Evolutionary conservation across 2,888 invertebrate species (phyloP).

Genomic region (Nephrotoma guestfalica): DNA sequence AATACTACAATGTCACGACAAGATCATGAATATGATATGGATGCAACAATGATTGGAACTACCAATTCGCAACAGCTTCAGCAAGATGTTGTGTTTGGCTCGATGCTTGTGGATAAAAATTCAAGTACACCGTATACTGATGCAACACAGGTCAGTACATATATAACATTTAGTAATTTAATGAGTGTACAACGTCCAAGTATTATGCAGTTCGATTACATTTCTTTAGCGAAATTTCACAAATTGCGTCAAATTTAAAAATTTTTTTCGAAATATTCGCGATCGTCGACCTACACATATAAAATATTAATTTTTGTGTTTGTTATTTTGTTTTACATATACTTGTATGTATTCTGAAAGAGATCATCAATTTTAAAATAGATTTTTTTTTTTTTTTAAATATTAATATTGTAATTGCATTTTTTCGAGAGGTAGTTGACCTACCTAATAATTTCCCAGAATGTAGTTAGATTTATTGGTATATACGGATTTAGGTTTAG

Average conservation of each 20-base stretch:
- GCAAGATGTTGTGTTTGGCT: conserved; percentile 48
- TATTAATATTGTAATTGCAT: not conserved
- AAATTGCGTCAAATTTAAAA: not conserved
- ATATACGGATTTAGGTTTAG: not conserved
- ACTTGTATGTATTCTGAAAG: not conserved
- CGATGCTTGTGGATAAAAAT: conserved; percentile 77
- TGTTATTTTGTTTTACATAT: not conserved
- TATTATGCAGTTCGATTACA: not conserved
- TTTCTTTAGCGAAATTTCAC: not conserved
- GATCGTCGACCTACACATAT: not conserved
- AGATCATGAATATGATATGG: conserved; percentile 10
- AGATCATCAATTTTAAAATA: not conserved
- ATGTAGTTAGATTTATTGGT: not conserved
- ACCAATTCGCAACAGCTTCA: conserved; percentile 28
- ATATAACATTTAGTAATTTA: not conserved
- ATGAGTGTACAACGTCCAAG: not conserved
- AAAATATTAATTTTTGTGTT: not conserved
- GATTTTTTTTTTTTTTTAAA: not conserved
- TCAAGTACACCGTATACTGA: conserved; percentile 94
- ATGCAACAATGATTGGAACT: not conserved
- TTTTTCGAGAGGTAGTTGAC: not conserved
- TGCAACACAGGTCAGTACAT: conserved; percentile 78
- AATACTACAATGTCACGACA: conserved; percentile 16
- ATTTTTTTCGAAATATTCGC: not conserved
- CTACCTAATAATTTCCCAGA: not conserved